A percentile compares a stretch with the other conserved stretches of the same genome.
These are phyloP conservation scores for Watsonalla binaria DNA, from an alignment of 2,888 invertebrate genomes.

Conservation along the genomic window DNA sequence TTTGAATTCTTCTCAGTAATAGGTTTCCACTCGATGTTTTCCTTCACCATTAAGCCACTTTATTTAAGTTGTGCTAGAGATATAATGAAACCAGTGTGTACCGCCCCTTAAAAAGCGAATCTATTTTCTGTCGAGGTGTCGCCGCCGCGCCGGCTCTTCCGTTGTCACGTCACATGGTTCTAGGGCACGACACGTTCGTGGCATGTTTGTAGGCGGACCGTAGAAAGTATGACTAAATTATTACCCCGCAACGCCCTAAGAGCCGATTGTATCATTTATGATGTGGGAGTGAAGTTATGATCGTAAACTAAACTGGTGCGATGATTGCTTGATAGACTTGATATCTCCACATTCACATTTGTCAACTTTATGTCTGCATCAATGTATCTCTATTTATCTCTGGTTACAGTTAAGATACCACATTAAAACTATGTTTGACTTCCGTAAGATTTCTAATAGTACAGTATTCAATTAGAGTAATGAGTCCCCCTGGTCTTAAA, in stretches of 20 bases:
- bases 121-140: not conserved
- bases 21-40: too few species aligned
- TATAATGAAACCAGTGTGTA: not conserved
- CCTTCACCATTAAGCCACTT: too few species aligned
- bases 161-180: slow-evolving; percentile 7
- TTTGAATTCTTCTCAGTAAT: too few species aligned
- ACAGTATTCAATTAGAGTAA: too few species aligned
- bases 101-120: slow-evolving; percentile 1
- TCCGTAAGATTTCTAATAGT: too few species aligned
- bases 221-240: slow-evolving; percentile 39
- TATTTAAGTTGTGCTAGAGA: too few species aligned
- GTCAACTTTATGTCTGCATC: not conserved
- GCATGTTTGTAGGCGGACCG: slow-evolving; percentile 27
- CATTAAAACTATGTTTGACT: too few species aligned
- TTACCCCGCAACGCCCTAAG: slow-evolving; percentile 9
- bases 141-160: slow-evolving; percentile 15
- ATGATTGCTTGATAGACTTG: not conserved
- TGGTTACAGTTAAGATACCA: too few species aligned
- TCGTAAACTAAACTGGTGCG: not conserved
- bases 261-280: slow-evolving; percentile 2
- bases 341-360: not conserved
- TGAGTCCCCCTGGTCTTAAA: too few species aligned
- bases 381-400: too few species aligned
- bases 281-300: slow-evolving; percentile 3
- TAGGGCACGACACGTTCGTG: slow-evolving; percentile 18